A percentile compares a stretch with the other conserved stretches of the same genome.
Evolutionary conservation across 2,888 invertebrate species (phyloP).

Genomic region (Melitaea athalia): DNA sequence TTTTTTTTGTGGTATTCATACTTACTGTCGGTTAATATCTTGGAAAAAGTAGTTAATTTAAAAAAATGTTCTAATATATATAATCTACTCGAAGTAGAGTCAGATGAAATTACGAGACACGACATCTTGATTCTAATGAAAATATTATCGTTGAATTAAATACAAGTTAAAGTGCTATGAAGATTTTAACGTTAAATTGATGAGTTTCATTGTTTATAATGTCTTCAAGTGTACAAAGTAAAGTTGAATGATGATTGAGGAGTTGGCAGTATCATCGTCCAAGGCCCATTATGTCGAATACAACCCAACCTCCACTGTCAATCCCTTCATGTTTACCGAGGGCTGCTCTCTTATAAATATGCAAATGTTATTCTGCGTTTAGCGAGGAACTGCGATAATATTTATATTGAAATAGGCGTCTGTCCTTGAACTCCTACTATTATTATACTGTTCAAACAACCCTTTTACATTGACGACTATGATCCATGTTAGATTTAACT

Average conservation of each 20-base stretch:
- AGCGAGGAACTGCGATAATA: constrained; percentile 75
- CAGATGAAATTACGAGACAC: too few relatives aligned
- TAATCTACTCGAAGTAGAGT: too few relatives aligned
- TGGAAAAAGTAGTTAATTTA: too few relatives aligned
- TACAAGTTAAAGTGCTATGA: neutral
- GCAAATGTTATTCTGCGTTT: constrained; percentile 78
- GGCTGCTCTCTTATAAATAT: constrained; percentile 78
- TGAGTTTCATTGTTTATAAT: constrained; percentile 1
- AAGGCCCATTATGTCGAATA: constrained; percentile 76
- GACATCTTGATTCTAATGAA: neutral
- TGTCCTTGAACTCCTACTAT: constrained; percentile 71
- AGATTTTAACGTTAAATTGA: neutral
- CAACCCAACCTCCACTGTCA: constrained; percentile 62
- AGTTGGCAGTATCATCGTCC: constrained; percentile 46
- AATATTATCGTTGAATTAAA: neutral
- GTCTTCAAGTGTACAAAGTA: constrained; percentile 20
- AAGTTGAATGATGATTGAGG: constrained; percentile 47
- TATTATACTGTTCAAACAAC: constrained; percentile 71
- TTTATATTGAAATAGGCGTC: constrained; percentile 74
- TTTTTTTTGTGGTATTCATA: neutral
- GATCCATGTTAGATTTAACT: constrained; percentile 58
- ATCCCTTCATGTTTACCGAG: constrained; percentile 74
- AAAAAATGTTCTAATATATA: too few relatives aligned
- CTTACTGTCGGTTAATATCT: neutral
- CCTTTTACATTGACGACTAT: constrained; percentile 57